Conservation (phyloP, 2,797 vertebrate species). For the Arnoldichthys spilopterus region DNA sequence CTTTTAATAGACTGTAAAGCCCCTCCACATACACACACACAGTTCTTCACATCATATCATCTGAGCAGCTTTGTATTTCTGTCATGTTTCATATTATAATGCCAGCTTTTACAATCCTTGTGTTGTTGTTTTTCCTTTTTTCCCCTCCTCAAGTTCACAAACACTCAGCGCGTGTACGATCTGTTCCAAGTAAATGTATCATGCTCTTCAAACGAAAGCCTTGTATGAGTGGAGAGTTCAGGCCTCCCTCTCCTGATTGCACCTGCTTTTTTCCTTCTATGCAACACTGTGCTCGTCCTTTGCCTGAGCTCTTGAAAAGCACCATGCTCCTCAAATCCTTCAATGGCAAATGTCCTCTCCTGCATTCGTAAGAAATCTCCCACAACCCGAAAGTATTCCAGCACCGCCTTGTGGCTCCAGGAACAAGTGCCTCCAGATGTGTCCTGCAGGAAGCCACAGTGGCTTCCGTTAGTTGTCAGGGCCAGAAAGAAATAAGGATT, state of each 20-base stretch:
- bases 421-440: slow-evolving; percentile 25
- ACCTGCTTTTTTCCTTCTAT: slow-evolving; percentile 58
- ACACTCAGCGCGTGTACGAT: slow-evolving; percentile 83
- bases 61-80: too few species aligned
- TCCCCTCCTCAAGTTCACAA: neutral
- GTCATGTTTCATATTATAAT: too few species aligned
- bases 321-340: slow-evolving; percentile 43
- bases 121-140: neutral
- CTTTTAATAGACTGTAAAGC: too few species aligned
- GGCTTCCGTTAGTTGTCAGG: slow-evolving; percentile 82
- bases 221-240: slow-evolving; percentile 21
- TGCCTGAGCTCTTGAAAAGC: slow-evolving; percentile 48
- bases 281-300: slow-evolving; percentile 41
- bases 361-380: slow-evolving; percentile 82
- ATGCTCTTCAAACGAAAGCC: slow-evolving; percentile 34
- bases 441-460: slow-evolving; percentile 82
- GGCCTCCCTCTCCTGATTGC: slow-evolving; percentile 63
- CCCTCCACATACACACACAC: too few species aligned
- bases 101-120: neutral
- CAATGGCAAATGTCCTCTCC: slow-evolving; percentile 67
- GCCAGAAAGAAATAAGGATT: slow-evolving; percentile 88
- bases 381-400: slow-evolving; percentile 84
- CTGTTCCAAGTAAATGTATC: slow-evolving; percentile 85
- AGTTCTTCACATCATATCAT: too few species aligned
- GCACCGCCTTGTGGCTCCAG: slow-evolving; percentile 83